These are phyloP conservation scores for Setipinna tenuifilis DNA, from an alignment of 2,797 vertebrate species.

Conservation along the genomic window DNA sequence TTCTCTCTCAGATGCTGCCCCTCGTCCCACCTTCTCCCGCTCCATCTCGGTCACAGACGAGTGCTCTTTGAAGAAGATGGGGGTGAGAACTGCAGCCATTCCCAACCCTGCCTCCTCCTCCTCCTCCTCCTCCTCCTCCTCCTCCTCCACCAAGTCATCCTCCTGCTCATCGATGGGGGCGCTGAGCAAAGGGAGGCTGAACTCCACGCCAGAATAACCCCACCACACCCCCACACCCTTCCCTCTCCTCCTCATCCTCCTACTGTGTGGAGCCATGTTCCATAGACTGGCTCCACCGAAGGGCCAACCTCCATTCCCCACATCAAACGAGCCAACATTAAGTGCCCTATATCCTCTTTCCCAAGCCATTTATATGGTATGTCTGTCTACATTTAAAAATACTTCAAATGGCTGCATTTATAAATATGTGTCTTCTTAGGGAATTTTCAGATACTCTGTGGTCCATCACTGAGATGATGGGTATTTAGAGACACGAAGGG, in stretches of 20 bases:
- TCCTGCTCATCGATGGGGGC: slow-evolving; percentile 49
- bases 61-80: slow-evolving; percentile 76
- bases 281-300: neutral
- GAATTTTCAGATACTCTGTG: neutral
- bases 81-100: slow-evolving; percentile 61
- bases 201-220: slow-evolving; percentile 71
- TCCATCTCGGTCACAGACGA: slow-evolving; percentile 80
- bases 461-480: neutral
- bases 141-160: slow-evolving; percentile 53
- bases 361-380: neutral
- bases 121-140: slow-evolving; percentile 55
- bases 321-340: neutral
- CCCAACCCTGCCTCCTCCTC: slow-evolving; percentile 55
- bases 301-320: neutral
- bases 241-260: neutral
- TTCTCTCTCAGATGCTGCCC: slow-evolving; percentile 33
- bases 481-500: slow-evolving; percentile 11
- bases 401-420: neutral
- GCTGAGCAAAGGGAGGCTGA: slow-evolving; percentile 37
- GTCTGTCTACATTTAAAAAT: neutral
- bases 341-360: neutral
- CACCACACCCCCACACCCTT: slow-evolving; percentile 23
- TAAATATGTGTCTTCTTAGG: slow-evolving; percentile 16
- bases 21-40: slow-evolving; percentile 66
- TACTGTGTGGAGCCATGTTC: neutral